Evolutionary conservation across 2,888 invertebrate genomes (phyloP).

Genomic region (Tiphia femorata): DNA sequence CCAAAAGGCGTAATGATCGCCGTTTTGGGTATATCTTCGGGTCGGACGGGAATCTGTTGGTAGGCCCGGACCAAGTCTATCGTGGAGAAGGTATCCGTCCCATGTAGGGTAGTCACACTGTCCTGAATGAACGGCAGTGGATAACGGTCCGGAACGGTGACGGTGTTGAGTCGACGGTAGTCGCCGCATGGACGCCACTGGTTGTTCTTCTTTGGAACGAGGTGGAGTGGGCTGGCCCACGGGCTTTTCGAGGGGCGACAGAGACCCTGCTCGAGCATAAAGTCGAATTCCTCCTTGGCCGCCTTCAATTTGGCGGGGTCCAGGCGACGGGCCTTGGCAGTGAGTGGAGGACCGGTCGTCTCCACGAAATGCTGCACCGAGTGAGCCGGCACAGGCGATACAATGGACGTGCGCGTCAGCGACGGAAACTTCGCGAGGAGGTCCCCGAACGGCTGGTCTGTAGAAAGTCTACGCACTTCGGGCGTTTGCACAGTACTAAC

Average conservation of each 20-base stretch:
- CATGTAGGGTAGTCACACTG: neutral
- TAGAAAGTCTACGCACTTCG: no score
- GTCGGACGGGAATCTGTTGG: neutral
- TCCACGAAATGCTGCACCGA: no score
- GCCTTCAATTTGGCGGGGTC: neutral
- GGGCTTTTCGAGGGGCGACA: conserved; percentile 39
- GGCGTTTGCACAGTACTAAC: no score
- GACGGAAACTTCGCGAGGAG: no score
- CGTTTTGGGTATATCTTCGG: neutral
- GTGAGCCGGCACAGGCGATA: no score
- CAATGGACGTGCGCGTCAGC: no score
- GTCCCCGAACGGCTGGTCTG: no score
- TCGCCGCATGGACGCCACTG: conserved; percentile 57
- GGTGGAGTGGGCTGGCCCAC: conserved; percentile 50
- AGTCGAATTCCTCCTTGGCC: neutral
- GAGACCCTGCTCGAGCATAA: conserved; percentile 23
- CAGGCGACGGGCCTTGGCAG: neutral
- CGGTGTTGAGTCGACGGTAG: conserved; percentile 51
- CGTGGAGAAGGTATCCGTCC: neutral
- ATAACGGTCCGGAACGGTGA: conserved; percentile 50
- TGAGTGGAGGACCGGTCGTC: neutral
- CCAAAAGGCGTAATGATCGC: no score
- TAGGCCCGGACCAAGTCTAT: neutral
- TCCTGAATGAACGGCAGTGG: conserved; percentile 29
- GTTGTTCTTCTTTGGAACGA: conserved; percentile 43